phyloP scores from a whole-genome alignment of 2,888 invertebrate species.

The Hartigia nigra region DNA sequence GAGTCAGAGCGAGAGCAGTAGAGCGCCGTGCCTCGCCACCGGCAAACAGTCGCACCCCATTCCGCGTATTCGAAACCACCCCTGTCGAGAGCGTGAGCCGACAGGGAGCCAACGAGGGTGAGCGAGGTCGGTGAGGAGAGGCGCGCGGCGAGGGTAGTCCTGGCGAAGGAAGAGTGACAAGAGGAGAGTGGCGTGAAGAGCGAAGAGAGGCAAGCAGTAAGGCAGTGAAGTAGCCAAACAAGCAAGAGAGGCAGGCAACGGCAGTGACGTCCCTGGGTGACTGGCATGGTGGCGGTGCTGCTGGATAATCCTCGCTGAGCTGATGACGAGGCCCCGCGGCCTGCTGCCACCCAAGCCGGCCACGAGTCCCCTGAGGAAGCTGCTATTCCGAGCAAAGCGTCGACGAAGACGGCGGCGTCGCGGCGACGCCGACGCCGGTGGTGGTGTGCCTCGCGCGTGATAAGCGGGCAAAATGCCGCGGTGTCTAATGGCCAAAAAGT shows the following conservation, averaged over 20 bases:
- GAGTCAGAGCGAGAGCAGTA: background rate
- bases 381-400: slow-evolving; percentile 44
- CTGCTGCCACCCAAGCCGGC: slow-evolving; percentile 43
- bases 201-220: slow-evolving; percentile 9
- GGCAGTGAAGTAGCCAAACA: slow-evolving; percentile 16
- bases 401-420: slow-evolving; percentile 35
- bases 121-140: slow-evolving; percentile 1
- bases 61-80: slow-evolving; percentile 47
- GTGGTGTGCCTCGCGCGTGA: slow-evolving; percentile 19
- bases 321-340: slow-evolving; percentile 52
- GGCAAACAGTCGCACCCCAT: slow-evolving; percentile 52
- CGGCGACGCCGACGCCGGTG: slow-evolving; percentile 49
- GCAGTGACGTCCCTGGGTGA: slow-evolving; percentile 19
- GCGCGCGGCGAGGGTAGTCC: slow-evolving; percentile 18
- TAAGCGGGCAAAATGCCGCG: slow-evolving; percentile 83
- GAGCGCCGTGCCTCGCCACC: slow-evolving; percentile 36
- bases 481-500: slow-evolving; percentile 96
- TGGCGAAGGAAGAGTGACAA: slow-evolving; percentile 26
- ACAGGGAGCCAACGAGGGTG: slow-evolving; percentile 25
- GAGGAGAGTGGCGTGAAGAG: slow-evolving; percentile 17
- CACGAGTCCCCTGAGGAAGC: slow-evolving; percentile 42
- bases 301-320: slow-evolving; percentile 48
- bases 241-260: slow-evolving; percentile 13
- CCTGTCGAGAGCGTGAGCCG: slow-evolving; percentile 50
- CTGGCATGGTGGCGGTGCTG: slow-evolving; percentile 46